phyloP scores from a whole-genome alignment of 2,113 vertebrate genomes.

The human region GRCh38 chr3:73290501-73291000 shows the following conservation, averaged over 20 bases:
- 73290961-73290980: neutral
- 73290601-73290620: neutral
- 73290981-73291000: neutral
- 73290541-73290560: neutral
- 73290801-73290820: neutral
- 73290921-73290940: neutral
- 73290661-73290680: neutral
- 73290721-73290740: neutral
- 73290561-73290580: neutral
- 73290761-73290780: neutral
- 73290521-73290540: neutral
- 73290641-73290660: conserved; percentile 3
- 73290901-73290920: neutral
- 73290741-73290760: neutral
- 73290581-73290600: neutral
- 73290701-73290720: conserved; percentile 38
- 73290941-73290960: neutral
- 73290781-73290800: neutral
- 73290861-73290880: neutral
- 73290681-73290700: neutral
- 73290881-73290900: neutral
- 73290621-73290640: neutral
- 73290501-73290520: neutral
- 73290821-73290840: neutral
- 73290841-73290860: neutral